Conservation (phyloP, 2,113 vertebrate genomes). For the Muscicapa adusta region DNA sequence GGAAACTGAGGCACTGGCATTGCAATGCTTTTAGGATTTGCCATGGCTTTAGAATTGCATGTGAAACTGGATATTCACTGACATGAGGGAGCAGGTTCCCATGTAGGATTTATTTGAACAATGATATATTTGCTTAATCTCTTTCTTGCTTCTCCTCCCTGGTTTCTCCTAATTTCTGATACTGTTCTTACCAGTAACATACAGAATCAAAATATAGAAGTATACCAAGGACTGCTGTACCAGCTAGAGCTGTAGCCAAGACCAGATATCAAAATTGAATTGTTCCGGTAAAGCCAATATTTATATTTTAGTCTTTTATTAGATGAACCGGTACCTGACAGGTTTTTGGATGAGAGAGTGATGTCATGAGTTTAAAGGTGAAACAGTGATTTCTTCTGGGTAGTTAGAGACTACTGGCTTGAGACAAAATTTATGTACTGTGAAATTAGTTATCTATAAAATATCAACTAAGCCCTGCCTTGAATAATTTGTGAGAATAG, state of each 20-base stretch:
- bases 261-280: neutral
- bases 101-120: neutral
- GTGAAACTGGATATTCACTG: neutral
- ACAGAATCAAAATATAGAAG: neutral
- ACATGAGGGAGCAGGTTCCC: neutral
- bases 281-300: neutral
- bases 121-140: neutral
- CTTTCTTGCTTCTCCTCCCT: neutral
- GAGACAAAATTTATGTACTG: neutral
- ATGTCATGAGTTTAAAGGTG: neutral
- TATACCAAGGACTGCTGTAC: neutral
- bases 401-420: neutral
- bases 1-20: neutral
- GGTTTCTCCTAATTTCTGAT: neutral
- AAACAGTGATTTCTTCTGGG: neutral
- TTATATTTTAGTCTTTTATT: neutral
- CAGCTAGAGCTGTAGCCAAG: neutral
- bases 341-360: neutral
- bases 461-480: neutral
- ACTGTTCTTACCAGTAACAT: neutral
- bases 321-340: neutral
- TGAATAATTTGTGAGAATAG: neutral
- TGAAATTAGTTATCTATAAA: conserved; percentile 12
- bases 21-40: neutral
- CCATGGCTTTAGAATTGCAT: neutral